Base-by-base conservation (phyloP, 2,888 invertebrate species). In the Leucoptera coffeella region DNA sequence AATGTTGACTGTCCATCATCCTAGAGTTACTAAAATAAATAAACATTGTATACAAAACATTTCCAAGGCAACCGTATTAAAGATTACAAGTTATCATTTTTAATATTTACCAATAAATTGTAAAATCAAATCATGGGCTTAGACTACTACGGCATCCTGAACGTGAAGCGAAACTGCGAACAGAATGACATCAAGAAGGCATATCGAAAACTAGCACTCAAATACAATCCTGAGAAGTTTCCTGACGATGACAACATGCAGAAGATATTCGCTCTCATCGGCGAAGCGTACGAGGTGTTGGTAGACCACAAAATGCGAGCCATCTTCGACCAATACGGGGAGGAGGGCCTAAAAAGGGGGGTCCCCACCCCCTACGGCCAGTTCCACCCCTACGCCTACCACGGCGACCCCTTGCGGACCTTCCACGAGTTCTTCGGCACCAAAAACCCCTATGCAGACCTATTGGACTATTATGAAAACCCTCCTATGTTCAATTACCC, bases 251-350 rank as follows among this genome's bases (percentile, higher is more conserved):
- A 60, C n/a, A 62, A 60, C 32, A 58, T 67, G 38, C 50, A 59
- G 33, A 48, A 61, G 28, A 64, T 78, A 36, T 83, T 84, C 47
- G 51, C 73, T 3, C 54, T 81, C 12, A 74, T 85, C 26, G 80
- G 78, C 15, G 88, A 88, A 64, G 87, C 89, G 1, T 90, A 81
- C 47, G 88, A 89, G 41, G 81, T 88, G 6, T 61, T 90, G 14
- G 75, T 78, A 2, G 69, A 84, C 50, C 76, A 82, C 22, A 57
- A 78, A 32, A 60, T 59, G 32, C 72, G 85, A 29, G 82, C 88
- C 9, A 78, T 91, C 10, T 94, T 85, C 59, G 91, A 93, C 55
- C 86, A 88, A 42, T 92, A 85, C 54, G 93, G 93, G 0, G 91
- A 91, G 53, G 84, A 85, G 41, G 91, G 90, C 0, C 62, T 93